phyloP scores from a whole-genome alignment of 2,888 invertebrate species.

The Synergus gifuensis region DNA sequence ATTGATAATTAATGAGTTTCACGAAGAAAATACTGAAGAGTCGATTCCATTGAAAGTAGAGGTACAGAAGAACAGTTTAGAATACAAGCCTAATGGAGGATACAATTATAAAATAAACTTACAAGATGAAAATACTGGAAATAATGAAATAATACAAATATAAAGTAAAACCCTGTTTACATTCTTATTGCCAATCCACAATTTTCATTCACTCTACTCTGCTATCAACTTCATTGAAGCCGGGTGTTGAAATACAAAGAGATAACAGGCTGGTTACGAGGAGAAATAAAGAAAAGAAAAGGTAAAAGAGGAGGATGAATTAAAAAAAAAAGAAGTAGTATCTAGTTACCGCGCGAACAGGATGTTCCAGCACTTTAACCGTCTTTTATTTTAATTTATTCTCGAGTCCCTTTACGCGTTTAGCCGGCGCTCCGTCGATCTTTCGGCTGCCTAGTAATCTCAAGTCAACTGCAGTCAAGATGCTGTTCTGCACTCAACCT shows the following conservation, averaged over 20 bases:
- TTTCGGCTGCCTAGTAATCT: constrained; percentile 32
- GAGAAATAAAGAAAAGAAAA: constrained; percentile 4
- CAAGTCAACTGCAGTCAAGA: constrained; percentile 9
- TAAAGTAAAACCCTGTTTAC: no score
- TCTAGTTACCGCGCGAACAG: constrained; percentile 68
- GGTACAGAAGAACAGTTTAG: no score
- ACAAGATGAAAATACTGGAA: no score
- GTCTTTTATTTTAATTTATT: constrained; percentile 58
- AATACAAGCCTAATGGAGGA: no score
- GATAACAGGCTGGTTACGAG: constrained; percentile 16
- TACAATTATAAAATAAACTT: no score
- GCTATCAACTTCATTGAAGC: constrained; percentile 30
- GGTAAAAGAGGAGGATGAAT: constrained; percentile 42
- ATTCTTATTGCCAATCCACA: neutral
- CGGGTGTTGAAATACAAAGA: constrained; percentile 39
- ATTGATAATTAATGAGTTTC: no score
- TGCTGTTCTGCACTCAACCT: neutral
- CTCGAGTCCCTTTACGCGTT: constrained; percentile 53
- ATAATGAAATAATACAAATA: no score
- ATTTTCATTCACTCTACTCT: constrained; percentile 21
- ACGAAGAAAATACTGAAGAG: no score
- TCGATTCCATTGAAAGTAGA: no score
- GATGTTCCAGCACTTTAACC: constrained; percentile 61
- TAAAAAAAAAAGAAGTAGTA: constrained; percentile 57
- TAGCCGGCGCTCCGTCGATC: constrained; percentile 26